Conservation (phyloP, 2,888 invertebrate species). For the Drosophila nigricruria region DNA sequence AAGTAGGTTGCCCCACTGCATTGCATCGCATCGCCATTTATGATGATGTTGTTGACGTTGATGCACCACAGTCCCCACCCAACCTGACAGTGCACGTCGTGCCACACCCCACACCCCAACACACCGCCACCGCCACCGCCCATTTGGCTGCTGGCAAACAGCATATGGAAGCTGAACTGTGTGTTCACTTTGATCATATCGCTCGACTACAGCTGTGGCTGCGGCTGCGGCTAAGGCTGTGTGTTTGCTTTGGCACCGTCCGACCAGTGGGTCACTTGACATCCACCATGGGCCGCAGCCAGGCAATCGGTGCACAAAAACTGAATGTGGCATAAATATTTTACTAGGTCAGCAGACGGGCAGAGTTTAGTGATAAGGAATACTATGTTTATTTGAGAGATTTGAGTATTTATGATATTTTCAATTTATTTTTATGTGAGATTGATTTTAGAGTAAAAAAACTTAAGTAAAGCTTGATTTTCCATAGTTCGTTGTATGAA, state of each 20-base stretch:
- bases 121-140: constrained; percentile 3
- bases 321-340: neutral
- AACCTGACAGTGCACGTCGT: constrained; percentile 4
- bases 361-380: neutral
- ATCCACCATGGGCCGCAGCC: constrained; percentile 60
- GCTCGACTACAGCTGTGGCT: constrained; percentile 7
- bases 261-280: constrained; percentile 71
- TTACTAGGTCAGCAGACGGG: constrained; percentile 17
- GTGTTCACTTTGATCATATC: constrained; percentile 74
- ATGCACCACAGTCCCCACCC: constrained; percentile 64
- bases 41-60: constrained; percentile 73
- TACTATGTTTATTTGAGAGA: neutral
- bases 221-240: constrained; percentile 5
- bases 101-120: constrained; percentile 3
- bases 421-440: too few relatives aligned
- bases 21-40: constrained; percentile 26
- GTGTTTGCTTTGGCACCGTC: constrained; percentile 67
- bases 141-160: constrained; percentile 53
- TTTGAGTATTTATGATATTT: neutral
- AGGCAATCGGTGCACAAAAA: constrained; percentile 41
- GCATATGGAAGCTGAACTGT: constrained; percentile 63
- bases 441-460: too few relatives aligned
- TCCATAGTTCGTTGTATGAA: too few relatives aligned
- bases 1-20: constrained; percentile 62
- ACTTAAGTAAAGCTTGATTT: too few relatives aligned